Evolutionary conservation across 2,113 vertebrate genomes (phyloP).

Genomic region (Campylomormyrus numenius): DNA sequence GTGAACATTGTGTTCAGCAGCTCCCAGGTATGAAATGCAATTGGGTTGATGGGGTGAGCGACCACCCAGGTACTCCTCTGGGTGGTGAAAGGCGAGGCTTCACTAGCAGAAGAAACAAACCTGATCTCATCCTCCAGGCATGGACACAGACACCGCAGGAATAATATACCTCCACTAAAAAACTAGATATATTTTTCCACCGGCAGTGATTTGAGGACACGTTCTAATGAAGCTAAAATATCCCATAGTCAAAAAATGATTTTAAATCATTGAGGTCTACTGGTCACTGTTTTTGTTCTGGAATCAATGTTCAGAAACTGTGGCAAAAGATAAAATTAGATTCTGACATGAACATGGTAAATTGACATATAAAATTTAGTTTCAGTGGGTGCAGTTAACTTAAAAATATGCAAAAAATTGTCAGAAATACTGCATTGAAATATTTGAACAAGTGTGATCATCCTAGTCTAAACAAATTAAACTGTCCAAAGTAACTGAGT

Average conservation of each 20-base stretch:
- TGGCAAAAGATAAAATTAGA: neutral
- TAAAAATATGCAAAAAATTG: neutral
- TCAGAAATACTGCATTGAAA: neutral
- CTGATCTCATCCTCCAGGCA: neutral
- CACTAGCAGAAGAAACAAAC: neutral
- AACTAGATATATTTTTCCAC: neutral
- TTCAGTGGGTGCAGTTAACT: neutral
- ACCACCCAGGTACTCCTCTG: neutral
- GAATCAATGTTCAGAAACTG: neutral
- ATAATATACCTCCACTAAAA: neutral
- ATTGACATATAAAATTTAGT: neutral
- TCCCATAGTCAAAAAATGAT: neutral
- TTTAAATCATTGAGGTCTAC: neutral
- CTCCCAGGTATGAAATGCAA: neutral
- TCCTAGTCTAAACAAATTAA: neutral
- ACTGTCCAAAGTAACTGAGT: neutral
- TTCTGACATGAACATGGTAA: neutral
- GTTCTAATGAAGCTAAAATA: neutral
- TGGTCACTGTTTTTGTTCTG: neutral
- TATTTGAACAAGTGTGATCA: neutral
- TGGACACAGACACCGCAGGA: neutral
- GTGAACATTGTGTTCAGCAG: neutral
- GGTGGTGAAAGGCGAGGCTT: neutral
- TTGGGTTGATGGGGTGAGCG: neutral
- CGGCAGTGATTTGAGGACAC: neutral